Base-by-base conservation (phyloP, 2,797 vertebrate species). In the Pseudopleuronectes americanus region DNA sequence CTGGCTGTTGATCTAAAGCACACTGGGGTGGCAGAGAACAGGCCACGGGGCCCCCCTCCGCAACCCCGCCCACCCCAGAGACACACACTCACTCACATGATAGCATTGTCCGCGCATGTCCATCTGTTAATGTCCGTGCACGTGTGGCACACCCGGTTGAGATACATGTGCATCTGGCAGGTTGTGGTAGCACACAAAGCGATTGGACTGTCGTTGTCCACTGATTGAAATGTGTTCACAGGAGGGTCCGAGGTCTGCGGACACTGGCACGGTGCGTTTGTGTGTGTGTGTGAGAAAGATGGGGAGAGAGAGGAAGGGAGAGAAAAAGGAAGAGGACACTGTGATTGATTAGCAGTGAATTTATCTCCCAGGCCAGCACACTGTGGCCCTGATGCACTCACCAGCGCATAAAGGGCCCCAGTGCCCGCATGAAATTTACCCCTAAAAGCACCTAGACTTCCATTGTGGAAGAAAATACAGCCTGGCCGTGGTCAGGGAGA, bases 311-410 rank as follows among this genome's bases (percentile, higher is more conserved):
- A 21, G 47, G 66, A 53, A 47, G 57, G 69, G 31, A 56, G 68
- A 76, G 6, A 8, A 10, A 19, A 28, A n/a, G 41, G 64, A 52
- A 43, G 63, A 65, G 36, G 59, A 71, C 77, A 73, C 57, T 52
- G 23, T 87, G 87, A 92, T 92, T 92, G 91, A 92, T 92, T 89
- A 89, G 83, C 80, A 69, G 72, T 62, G 84, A 83, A 74, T 90
- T 88, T 89, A 90, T 93, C 90, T 90, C 80, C 47, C 47, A 45
- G 77, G 78, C 84, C 85, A 89, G 76, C 79, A 65, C 61, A 70
- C 75, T 81, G 76, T 73, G 76, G 82, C 66, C 54, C 79, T 66
- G 81, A 84, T 89, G 74, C 71, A 77, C 83, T 88, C 74, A 33
- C 62, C 70, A 64, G 59, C 48, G 52, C 76, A 90, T 86, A 90